These are phyloP conservation scores for Neuroterus valhalla DNA, from an alignment of 1,140 invertebrate genomes.

Conservation along the genomic window DNA sequence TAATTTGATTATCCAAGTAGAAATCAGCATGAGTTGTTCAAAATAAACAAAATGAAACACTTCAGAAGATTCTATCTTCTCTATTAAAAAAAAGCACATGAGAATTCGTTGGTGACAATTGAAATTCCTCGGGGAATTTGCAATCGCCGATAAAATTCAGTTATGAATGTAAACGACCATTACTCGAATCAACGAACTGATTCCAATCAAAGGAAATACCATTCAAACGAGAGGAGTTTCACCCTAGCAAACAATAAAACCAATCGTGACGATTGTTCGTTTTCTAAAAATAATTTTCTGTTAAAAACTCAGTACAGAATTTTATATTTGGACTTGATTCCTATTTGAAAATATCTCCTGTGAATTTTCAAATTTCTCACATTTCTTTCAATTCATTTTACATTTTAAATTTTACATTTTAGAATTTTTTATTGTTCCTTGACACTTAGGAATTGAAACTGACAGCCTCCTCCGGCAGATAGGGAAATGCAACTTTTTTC, in stretches of 20 bases:
- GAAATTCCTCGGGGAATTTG: background rate
- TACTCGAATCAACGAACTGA: conserved; percentile 18
- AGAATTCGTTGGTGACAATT: no score
- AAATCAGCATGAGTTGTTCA: no score
- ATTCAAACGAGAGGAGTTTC: background rate
- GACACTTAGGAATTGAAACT: no score
- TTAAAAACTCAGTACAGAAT: background rate
- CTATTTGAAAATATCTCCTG: background rate
- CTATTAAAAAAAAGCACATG: no score
- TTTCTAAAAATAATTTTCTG: background rate
- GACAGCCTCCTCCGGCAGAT: no score
- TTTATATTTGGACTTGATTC: no score
- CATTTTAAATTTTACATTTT: background rate
- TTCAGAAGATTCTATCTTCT: no score
- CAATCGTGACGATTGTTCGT: background rate
- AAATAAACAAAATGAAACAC: background rate
- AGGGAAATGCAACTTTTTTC: no score
- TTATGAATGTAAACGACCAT: conserved; percentile 14
- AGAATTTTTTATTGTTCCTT: no score
- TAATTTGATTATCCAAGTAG: no score
- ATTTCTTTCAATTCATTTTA: background rate
- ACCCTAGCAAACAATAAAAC: background rate
- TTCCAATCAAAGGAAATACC: conserved; percentile 13
- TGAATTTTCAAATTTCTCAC: background rate
- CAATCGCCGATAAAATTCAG: conserved; percentile 3